Evolutionary conservation across 64 coral and sea anemone genomes (phyloP).

Genomic region (Acropora tenuis): DNA sequence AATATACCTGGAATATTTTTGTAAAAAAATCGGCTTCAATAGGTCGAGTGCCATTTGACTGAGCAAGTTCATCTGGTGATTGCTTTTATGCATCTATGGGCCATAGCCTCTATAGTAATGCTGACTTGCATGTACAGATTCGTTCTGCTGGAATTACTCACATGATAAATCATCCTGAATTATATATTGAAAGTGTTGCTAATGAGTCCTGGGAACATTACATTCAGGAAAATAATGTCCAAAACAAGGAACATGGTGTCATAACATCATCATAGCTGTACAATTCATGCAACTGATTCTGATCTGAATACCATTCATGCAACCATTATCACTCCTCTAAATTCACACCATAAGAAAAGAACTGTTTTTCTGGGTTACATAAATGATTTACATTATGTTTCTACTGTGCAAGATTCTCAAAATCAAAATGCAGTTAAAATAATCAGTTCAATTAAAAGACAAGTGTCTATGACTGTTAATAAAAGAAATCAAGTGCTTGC

Average conservation of each 20-base stretch:
- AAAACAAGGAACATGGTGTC: background rate
- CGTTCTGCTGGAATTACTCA: background rate
- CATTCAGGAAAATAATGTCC: background rate
- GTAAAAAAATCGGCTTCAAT: background rate
- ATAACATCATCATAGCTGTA: background rate
- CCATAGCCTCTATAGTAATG: background rate
- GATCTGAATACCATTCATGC: background rate
- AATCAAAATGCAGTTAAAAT: background rate
- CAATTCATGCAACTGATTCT: background rate
- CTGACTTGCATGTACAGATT: conserved; percentile 4
- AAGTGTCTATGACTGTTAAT: background rate
- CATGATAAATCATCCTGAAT: background rate
- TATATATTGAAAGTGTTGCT: background rate
- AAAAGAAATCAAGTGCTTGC: background rate
- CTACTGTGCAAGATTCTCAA: background rate
- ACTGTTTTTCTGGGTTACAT: conserved; percentile 1
- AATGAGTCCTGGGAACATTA: background rate
- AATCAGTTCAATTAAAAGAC: background rate
- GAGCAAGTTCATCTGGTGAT: conserved; percentile 5
- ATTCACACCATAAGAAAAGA: background rate
- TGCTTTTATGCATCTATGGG: background rate
- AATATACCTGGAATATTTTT: background rate
- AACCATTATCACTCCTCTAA: conserved; percentile 3
- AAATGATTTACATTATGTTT: conserved; percentile 17
- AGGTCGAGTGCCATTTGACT: background rate